Percentiles rank a stretch among this genome's conserved stretches.
These are phyloP conservation scores for Temnothorax unifasciatus DNA, from an alignment of 2,888 invertebrate genomes.

Conservation along the genomic window DNA sequence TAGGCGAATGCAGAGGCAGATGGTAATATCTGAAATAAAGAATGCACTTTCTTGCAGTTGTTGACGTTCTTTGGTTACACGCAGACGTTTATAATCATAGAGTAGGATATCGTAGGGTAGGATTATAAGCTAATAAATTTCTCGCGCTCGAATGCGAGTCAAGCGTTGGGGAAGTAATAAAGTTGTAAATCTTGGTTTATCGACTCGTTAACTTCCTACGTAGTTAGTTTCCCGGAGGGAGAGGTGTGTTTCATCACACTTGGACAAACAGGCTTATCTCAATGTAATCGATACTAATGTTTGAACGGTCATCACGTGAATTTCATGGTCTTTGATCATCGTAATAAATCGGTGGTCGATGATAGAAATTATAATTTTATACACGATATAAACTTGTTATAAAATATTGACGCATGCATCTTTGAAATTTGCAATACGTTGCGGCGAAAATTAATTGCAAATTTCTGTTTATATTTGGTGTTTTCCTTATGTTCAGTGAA, in stretches of 20 bases:
- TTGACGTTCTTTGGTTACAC: neutral
- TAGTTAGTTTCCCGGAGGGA: neutral
- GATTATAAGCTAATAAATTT: slow-evolving; percentile 41
- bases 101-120: neutral
- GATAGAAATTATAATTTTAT: neutral
- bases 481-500: neutral
- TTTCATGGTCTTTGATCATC: neutral
- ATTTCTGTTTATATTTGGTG: neutral
- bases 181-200: slow-evolving; percentile 41
- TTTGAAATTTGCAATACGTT: neutral
- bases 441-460: neutral
- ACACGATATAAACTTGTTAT: neutral
- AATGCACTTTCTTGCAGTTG: slow-evolving; percentile 24
- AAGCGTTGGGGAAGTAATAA: slow-evolving; percentile 25
- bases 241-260: neutral
- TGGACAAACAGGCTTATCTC: slow-evolving; percentile 3
- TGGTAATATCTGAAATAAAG: slow-evolving; percentile 1
- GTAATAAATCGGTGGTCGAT: neutral
- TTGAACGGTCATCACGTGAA: neutral
- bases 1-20: slow-evolving; percentile 46
- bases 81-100: neutral
- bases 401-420: neutral
- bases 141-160: neutral
- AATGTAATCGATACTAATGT: slow-evolving; percentile 28
- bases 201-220: slow-evolving; percentile 25